Evolutionary conservation across 2,888 invertebrate species (phyloP), one percentile per base, ranked within the genome.

Genomic region (Deilephila elpenor): DNA sequence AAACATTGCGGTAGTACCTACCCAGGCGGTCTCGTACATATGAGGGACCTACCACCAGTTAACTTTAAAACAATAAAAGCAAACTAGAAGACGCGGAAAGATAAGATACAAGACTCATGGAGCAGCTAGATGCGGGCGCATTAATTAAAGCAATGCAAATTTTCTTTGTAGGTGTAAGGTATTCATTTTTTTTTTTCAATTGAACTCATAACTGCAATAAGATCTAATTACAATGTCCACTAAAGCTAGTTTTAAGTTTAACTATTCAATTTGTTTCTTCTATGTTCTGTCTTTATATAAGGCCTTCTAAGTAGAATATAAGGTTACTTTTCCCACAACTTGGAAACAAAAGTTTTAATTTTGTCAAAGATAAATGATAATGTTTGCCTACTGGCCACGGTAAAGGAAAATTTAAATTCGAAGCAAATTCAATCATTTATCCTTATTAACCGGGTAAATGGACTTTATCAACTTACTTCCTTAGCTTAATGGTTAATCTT

Each of bases 381-480:
- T 56, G 44, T 64, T 20, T 20, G 37, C 11, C 64, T 11, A 37
- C 64, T 37, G 37, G 20, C 37, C 37, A 37, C n/a, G 20, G 32
- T 37, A 20, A 37, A 64, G 34, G 64, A 64, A 64, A 20, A 64
- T 64, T 64, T 37, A 64, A 37, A 64, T 64, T 37, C 64, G 44
- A 14, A 20, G 17, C 44, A 25, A 44, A 44, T 44, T 44, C 25
- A 67, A 67, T 14, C 44, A 44, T 44, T 67, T 67, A 25, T 67
- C 20, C 25, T 67, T 44, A 67, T 67, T 44, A 67, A 67, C 25
- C 34, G 64, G 25, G 64, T 25, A 44, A 5, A 67, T 20, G 20
- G 11, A 51, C 44, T 67, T 67, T 44, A 44, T 44, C 20, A 67
- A 44, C 25, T 51, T 1, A 67, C 64, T 67, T 62, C 20, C 20